phyloP scores from a whole-genome alignment of 2,113 vertebrate genomes.

The Microcebus murinus region DNA sequence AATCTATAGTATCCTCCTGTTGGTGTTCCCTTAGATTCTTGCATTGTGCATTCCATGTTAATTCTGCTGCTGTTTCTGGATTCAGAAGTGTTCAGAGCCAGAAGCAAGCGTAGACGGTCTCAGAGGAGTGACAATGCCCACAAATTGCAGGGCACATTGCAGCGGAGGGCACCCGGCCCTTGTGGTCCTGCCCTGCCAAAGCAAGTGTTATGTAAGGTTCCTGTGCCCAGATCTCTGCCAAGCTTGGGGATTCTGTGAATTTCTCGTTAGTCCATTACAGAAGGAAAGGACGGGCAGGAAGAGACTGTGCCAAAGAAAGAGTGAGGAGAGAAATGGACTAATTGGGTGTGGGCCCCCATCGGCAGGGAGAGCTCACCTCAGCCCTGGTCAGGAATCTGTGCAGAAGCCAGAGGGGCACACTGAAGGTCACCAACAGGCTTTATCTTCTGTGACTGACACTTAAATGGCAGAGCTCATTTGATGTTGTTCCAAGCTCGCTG shows the following conservation, averaged over 20 bases:
- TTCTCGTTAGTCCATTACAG: slow-evolving; percentile 35
- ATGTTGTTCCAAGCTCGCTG: slow-evolving; percentile 46
- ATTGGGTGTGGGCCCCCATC: not conserved
- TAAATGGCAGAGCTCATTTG: slow-evolving; percentile 58
- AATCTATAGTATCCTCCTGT: not conserved
- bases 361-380: not conserved
- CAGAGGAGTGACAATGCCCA: not conserved
- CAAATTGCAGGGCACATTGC: not conserved
- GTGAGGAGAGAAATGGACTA: not conserved
- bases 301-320: not conserved
- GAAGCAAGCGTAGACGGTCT: not conserved
- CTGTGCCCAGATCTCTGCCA: not conserved
- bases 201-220: slow-evolving; percentile 41
- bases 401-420: slow-evolving; percentile 59
- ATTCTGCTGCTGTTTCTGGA: not conserved
- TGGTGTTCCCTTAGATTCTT: not conserved
- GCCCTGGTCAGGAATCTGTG: slow-evolving; percentile 38
- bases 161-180: not conserved
- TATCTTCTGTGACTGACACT: slow-evolving; percentile 71
- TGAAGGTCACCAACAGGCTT: slow-evolving; percentile 64
- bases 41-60: not conserved
- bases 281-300: slow-evolving; percentile 39
- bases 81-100: not conserved
- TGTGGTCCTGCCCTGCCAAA: slow-evolving; percentile 6
- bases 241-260: slow-evolving; percentile 39